Evolutionary conservation across 2,888 invertebrate species (phyloP).

Genomic region (Pollenia labialis): DNA sequence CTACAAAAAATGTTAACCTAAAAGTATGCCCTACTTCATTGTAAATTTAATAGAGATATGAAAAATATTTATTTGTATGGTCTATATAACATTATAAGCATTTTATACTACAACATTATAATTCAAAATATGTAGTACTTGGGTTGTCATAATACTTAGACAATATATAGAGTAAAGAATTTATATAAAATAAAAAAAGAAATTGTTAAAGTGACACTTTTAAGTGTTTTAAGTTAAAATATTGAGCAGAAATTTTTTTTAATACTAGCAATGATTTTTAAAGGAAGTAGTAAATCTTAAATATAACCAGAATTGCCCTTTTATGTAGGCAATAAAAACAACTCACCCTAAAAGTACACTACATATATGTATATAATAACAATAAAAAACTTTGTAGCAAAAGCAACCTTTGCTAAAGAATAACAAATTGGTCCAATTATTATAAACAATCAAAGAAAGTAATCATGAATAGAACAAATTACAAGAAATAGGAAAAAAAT

Average conservation of each 20-base stretch:
- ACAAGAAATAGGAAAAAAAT: neutral
- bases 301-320: neutral
- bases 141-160: too few species aligned
- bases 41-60: too few species aligned
- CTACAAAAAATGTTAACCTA: too few species aligned
- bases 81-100: too few species aligned
- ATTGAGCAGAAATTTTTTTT: neutral
- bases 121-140: too few species aligned
- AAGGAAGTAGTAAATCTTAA: neutral
- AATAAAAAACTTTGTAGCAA: neutral
- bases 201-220: neutral
- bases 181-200: neutral
- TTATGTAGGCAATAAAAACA: neutral
- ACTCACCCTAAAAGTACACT: neutral
- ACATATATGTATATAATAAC: neutral
- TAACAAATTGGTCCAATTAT: neutral
- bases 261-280: too few species aligned
- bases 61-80: too few species aligned
- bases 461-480: neutral
- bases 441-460: neutral
- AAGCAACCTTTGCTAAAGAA: neutral
- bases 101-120: too few species aligned
- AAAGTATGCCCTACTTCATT: too few species aligned
- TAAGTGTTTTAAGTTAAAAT: neutral
- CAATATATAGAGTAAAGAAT: neutral